A percentile compares a stretch with the other conserved stretches of the same genome.
Conservation (phyloP, 2,113 vertebrate species). For the Galbula dea region DNA sequence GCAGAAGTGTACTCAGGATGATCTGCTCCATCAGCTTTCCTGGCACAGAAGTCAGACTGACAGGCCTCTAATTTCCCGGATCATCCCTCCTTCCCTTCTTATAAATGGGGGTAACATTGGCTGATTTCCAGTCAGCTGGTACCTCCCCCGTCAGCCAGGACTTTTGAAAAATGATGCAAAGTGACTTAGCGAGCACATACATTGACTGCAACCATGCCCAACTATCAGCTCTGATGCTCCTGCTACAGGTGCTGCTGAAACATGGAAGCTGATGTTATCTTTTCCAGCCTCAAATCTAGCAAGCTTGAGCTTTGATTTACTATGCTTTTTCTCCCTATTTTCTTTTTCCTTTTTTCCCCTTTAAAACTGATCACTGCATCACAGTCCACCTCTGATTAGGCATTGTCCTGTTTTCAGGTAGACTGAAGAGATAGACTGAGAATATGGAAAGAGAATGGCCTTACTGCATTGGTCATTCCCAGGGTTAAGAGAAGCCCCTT, state of each 20-base stretch:
- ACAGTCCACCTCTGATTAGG: not conserved
- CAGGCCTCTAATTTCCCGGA: too few species aligned
- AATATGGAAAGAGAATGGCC: not conserved
- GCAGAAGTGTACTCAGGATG: too few species aligned
- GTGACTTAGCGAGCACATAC: too few species aligned
- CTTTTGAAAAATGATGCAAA: too few species aligned
- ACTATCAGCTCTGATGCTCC: rapidly evolving
- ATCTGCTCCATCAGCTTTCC: too few species aligned
- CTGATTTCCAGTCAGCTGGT: too few species aligned
- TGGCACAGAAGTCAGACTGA: too few species aligned
- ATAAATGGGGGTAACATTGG: too few species aligned
- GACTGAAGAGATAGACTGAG: not conserved
- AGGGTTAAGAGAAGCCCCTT: too few species aligned
- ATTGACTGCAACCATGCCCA: rapidly evolving
- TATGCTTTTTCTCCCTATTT: not conserved
- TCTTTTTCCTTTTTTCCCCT: not conserved
- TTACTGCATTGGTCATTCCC: not conserved
- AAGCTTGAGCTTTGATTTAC: not conserved
- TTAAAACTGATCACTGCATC: not conserved
- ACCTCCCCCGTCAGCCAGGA: too few species aligned
- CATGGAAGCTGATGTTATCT: not conserved
- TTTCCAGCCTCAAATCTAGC: not conserved
- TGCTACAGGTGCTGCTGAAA: not conserved
- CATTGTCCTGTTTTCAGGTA: not conserved
- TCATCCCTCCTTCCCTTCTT: too few species aligned